Evolutionary conservation across 2,113 vertebrate genomes (phyloP), one percentile per base, ranked within the genome.

Genomic region (Porphyrio hochstetteri): DNA sequence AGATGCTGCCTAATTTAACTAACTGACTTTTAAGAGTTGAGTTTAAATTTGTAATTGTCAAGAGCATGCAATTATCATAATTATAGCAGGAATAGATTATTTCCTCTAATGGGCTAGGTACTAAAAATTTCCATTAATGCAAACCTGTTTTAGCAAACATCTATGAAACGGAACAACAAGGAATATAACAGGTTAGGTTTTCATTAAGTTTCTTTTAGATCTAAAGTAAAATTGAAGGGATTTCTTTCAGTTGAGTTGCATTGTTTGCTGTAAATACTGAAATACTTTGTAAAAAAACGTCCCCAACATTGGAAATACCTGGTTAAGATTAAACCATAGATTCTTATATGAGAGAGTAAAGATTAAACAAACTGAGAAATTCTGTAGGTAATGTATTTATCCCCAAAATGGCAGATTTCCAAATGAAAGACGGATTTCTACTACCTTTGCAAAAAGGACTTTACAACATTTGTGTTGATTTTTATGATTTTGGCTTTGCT

Each of bases 1-100:
- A 91, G 86, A 92, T 94, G 77, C 72, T 95, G 83, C 78, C 72
- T 96, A 53, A 90, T 92, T 83, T 95, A 86, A 92, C 60, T 92
- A 70, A 94, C 82, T 93, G 63, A 87, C 36, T 91, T 95, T 50
- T 86, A 82, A 90, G 76, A 69, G 36, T 48, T 82, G 35, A 23
- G 23, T 33, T 91, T 74, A 81, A 42, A 80, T 75, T 93, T 95
- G 33, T 94, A 95, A 94, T 69, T 82, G 74, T 85, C 82, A 91
- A 94, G 72, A 90, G 44, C 48, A 40, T 92, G 71, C 79, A 68
- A 29, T 92, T 88, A 63, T 44, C 20, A 5, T 67, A 86, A 77
- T 56, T 72, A 64, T 84, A 94, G 44, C 50, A 89, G 90, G 79
- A 95, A 80, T 74, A 33, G 48, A 31, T 69, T 91, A 35, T 64